phyloP scores from a whole-genome alignment of 2,888 invertebrate genomes.

The Margaritifera margaritifera region DNA sequence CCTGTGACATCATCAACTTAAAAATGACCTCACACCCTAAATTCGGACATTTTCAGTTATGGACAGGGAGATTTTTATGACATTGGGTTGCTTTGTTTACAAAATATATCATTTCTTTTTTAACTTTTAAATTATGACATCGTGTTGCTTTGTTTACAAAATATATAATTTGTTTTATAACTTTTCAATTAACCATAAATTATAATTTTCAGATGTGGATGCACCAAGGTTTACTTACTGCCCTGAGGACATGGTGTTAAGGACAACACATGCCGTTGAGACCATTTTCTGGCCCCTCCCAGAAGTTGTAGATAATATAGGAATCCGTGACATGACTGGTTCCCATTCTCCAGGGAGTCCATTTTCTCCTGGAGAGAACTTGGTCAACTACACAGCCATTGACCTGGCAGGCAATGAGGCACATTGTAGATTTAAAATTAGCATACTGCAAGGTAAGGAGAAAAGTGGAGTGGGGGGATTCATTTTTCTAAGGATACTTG shows the following conservation, averaged over 20 bases:
- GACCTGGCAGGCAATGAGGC: constrained; percentile 58
- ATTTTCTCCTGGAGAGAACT: constrained; percentile 47
- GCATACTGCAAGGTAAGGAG: constrained; percentile 50
- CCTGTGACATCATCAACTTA: too few relatives aligned
- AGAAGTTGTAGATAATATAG: constrained; percentile 57
- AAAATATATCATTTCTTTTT: too few relatives aligned
- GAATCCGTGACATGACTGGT: constrained; percentile 35
- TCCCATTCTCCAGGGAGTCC: constrained; percentile 45
- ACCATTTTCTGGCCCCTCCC: constrained; percentile 55
- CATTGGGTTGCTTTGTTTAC: too few relatives aligned
- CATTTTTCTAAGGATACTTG: neutral
- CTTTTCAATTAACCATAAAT: too few relatives aligned
- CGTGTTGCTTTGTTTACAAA: too few relatives aligned
- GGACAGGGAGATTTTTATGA: too few relatives aligned
- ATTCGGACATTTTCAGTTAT: too few relatives aligned
- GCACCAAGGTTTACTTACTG: constrained; percentile 59
- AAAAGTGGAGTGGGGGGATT: neutral
- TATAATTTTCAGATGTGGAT: constrained; percentile 44
- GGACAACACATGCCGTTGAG: constrained; percentile 40
- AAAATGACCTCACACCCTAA: too few relatives aligned
- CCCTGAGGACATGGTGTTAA: constrained; percentile 48
- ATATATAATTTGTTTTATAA: too few relatives aligned
- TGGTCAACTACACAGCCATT: constrained; percentile 56
- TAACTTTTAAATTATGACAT: too few relatives aligned
- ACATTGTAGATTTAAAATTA: constrained; percentile 55